Base-by-base conservation (phyloP, 2,797 vertebrate genomes). In the Schizothorax lantsangensis region DNA sequence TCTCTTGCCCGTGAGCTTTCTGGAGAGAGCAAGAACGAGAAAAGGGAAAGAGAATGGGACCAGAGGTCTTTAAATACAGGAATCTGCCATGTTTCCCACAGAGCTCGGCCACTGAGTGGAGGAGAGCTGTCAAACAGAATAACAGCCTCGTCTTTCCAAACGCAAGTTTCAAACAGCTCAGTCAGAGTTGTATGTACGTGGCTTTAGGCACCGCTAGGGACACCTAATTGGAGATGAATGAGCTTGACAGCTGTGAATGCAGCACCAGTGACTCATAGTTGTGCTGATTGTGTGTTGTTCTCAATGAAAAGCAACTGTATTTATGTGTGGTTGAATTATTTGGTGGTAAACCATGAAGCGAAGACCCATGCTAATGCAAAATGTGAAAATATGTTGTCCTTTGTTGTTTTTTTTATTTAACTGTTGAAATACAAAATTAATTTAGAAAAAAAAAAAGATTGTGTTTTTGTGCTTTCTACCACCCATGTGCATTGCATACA, bases 1-100 rank as follows among this genome's bases (percentile, higher is more conserved):
- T 93, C 91, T 92, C 91, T 93, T 92, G 92, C 90, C 93, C 91
- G 94, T 93, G 92, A 93, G 92, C 91, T 89, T 88, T 90, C 92
- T 40, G 15, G 40, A 83, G n/a, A 66, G 79, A 72, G 40, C 2
- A 43, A 26, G 62, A 33, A 36, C 52, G 40, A 10, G 38, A 86
- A 75, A 43, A 64, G 21, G 40, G 73, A 75, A 62, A 83, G 86
- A 90, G 88, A 66, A 84, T 84, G 87, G 91, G 91, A 90, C 89
- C 88, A 90, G 87, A 87, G 89, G 91, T 84, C 72, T 84, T 64
- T 66, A 52, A 52, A 75, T 57, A 75, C 90, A 89, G 0, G 0
- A 49, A 92, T 88, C 91, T 90, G 89, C 83, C 90, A 87, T 88
- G 90, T 89, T 91, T 94, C 90, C 92, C 90, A 78, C 38, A 88